Base-by-base conservation (phyloP, 2,888 invertebrate genomes). In the Ligdia adustata region DNA sequence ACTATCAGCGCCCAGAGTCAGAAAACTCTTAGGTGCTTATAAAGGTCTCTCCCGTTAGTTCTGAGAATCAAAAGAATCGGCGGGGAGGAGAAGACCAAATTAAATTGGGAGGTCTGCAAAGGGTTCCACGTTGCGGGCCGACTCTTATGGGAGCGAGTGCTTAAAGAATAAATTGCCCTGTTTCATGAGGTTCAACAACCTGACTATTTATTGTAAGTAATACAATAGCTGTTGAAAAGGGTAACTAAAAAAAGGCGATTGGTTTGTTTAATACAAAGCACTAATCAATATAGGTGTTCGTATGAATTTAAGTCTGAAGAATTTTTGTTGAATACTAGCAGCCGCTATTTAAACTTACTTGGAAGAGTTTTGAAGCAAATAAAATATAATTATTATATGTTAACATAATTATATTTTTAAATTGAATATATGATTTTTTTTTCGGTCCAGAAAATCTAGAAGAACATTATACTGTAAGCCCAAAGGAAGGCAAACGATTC, bases 61-160 rank as follows among this genome's bases (percentile, higher is more conserved):
- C 9, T 0, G 26, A 16, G 31, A 33, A 31, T 49, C 12, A 31
- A 31, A 52, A 14, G 24, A 13, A 2, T 2, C 5, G 24, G 29
- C 43, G 54, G 44, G 47, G 49, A 28, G 51, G 34, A 42, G 50
- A 2, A 52, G 66, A 4, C 49, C 65, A 44, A 18, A 4, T 22
- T 57, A 58, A n/a, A 54, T 13, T 61, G 63, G 72, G 12, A 18
- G 42, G 22, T 51, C 57, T 60, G 57, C 51, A 66, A 67, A 64
- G 66, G 64, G 64, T 61, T 62, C n/a, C 53, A 58, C 63, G 62
- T 57, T 69, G 59, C 68, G 64, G 62, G 52, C 62, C 49, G 61
- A 61, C 64, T 68, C 59, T 62, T 61, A 60, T 62, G 33, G 58
- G 51, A 52, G 41, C 51, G 44, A 55, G 51, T 49, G 52, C 54